Base-by-base conservation (phyloP, 2,888 invertebrate species). In the Campopleginae sp. region DNA sequence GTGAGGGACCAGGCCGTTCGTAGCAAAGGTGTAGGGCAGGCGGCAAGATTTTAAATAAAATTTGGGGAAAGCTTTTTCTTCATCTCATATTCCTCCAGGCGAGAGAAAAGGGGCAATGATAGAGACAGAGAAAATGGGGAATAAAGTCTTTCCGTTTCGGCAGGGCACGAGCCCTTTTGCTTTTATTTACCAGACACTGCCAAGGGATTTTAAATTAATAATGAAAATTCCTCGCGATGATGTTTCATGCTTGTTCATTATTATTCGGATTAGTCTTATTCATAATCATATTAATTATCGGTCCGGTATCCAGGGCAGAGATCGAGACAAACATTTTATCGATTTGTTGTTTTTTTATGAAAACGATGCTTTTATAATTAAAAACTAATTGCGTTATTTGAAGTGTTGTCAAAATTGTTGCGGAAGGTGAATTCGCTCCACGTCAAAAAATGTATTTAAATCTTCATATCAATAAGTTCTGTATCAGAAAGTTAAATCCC, bases 1-100 rank as follows among this genome's bases (percentile, higher is more conserved):
- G 48, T 33, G 58, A 76, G 68, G 75, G 74, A 81, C 33, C 74
- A 74, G 68, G 58, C 27, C 38, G 42, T 70, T 14, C 70, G 74
- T 33, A 31, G 71, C 33, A 65, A 42, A 80, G 72, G 78, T 66
- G 61, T 17, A 42, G 19, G 70, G 66, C 75, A 54, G 76, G 74
- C 8, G 70, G 80, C 80, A 33, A 74, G 82, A 87, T 86, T 84
- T 86, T 83, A 82, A 87, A 87, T 84, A 83, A 86, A 85, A 84
- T 83, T 85, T 78, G 33, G 78, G 66, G 58, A 80, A 72, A 72
- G 82, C 83, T 85, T 76, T 51, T 58, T 75, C 61, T 77, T 70
- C 42, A 19, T 65, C 38, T 77, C 42, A 54, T 70, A 61, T 74
- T 76, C 72, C 77, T 66, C 44, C 71, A 27, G 72, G 72, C 23